phyloP scores from a whole-genome alignment of 2,888 invertebrate species.

The Sarcophaga subvicina region DNA sequence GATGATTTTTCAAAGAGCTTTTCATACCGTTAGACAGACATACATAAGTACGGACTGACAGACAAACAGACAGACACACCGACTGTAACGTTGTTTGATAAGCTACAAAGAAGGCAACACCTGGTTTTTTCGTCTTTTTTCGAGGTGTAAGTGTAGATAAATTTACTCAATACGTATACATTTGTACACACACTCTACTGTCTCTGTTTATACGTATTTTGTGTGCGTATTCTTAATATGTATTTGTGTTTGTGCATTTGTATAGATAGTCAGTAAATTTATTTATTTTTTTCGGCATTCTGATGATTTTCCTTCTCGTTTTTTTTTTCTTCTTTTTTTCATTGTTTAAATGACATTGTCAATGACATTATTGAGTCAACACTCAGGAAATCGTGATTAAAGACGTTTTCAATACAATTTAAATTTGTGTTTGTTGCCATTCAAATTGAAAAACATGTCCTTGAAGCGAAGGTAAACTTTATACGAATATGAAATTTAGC shows the following conservation, averaged over 20 bases:
- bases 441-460: too few relatives aligned
- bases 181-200: not conserved
- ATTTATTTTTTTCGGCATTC: too few relatives aligned
- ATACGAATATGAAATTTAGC: too few relatives aligned
- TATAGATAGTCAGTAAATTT: too few relatives aligned
- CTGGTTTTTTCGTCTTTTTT: conserved; percentile 43
- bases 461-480: too few relatives aligned
- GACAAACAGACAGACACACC: not conserved
- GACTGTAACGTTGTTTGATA: conserved; percentile 13
- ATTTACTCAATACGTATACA: not conserved
- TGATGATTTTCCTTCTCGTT: not conserved
- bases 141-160: not conserved
- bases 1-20: not conserved
- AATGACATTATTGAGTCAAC: conserved; percentile 69
- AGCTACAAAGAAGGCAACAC: conserved; percentile 44
- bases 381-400: conserved; percentile 51
- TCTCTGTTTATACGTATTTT: not conserved
- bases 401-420: conserved; percentile 25
- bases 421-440: conserved; percentile 32
- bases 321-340: not conserved
- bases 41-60: conserved; percentile 17
- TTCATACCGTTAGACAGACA: conserved; percentile 3
- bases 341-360: conserved; percentile 69
- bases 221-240: not conserved
- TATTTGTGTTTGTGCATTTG: too few relatives aligned